phyloP scores from a whole-genome alignment of 2,888 invertebrate genomes.

The Conistra vaccinii region DNA sequence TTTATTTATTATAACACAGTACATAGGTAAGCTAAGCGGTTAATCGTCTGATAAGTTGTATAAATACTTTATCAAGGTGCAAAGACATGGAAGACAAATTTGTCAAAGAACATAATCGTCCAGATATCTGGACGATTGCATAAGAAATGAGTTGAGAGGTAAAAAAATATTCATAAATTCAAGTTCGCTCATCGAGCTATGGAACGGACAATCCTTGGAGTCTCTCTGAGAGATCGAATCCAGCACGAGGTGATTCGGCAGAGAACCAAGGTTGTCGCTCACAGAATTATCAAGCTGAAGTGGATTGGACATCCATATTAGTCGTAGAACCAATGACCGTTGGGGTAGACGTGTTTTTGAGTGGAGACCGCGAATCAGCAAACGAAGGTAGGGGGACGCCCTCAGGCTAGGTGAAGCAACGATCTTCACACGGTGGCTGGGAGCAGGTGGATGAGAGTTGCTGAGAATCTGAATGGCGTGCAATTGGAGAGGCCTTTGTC shows the following conservation, averaged over 20 bases:
- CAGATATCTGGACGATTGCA: background rate
- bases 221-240: background rate
- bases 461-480: background rate
- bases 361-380: background rate
- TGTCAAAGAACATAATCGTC: background rate
- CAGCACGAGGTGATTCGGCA: background rate
- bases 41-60: constrained; percentile 29
- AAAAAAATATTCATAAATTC: background rate
- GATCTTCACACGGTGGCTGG: background rate
- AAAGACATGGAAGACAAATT: background rate
- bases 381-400: background rate
- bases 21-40: constrained; percentile 2
- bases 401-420: background rate
- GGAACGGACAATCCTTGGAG: background rate
- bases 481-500: background rate
- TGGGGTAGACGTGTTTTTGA: background rate
- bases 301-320: background rate
- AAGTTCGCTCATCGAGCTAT: background rate
- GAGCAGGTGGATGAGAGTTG: background rate
- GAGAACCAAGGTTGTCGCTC: background rate
- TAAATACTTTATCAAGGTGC: background rate
- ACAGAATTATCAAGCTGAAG: background rate
- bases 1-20: constrained; percentile 24
- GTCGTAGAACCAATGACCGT: background rate
- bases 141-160: background rate